These are phyloP conservation scores for Petrocephalus sullivani DNA, from an alignment of 2,797 vertebrate genomes.

Conservation along the genomic window DNA sequence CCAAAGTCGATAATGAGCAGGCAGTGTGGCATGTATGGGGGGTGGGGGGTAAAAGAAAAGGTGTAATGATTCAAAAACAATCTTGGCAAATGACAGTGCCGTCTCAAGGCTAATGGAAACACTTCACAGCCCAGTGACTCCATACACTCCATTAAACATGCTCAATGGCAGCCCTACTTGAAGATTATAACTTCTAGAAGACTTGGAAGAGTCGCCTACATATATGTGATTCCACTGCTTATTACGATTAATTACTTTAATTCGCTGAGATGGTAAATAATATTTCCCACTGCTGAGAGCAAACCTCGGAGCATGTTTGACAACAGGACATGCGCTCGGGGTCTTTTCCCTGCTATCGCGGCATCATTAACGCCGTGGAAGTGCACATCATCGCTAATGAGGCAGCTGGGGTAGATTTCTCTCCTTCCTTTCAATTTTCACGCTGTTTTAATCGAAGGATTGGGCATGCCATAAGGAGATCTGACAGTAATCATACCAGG, in stretches of 20 bases:
- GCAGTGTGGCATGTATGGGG: constrained; percentile 36
- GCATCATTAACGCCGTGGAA: constrained; percentile 4
- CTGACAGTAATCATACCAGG: not conserved
- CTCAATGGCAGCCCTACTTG: constrained; percentile 32
- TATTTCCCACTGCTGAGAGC: constrained; percentile 23
- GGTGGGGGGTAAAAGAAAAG: constrained; percentile 33
- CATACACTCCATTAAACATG: constrained; percentile 42
- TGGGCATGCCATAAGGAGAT: not conserved
- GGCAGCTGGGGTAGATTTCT: not conserved
- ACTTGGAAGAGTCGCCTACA: constrained; percentile 24
- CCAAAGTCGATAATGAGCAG: constrained; percentile 42
- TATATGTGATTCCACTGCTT: constrained; percentile 22
- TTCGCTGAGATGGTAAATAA: constrained; percentile 37
- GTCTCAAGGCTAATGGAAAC: constrained; percentile 67
- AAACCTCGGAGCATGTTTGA: constrained; percentile 24
- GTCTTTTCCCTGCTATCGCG: not conserved
- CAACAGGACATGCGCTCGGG: not conserved
- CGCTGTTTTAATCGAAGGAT: not conserved
- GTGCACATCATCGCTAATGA: not conserved
- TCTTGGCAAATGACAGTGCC: constrained; percentile 64
- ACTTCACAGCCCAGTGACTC: constrained; percentile 63
- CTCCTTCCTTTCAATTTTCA: not conserved
- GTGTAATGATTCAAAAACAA: constrained; percentile 63
- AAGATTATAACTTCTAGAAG: constrained; percentile 26
- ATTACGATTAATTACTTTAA: constrained; percentile 38